phyloP scores from a whole-genome alignment of 2,797 vertebrate species.

The Prionace glauca region DNA sequence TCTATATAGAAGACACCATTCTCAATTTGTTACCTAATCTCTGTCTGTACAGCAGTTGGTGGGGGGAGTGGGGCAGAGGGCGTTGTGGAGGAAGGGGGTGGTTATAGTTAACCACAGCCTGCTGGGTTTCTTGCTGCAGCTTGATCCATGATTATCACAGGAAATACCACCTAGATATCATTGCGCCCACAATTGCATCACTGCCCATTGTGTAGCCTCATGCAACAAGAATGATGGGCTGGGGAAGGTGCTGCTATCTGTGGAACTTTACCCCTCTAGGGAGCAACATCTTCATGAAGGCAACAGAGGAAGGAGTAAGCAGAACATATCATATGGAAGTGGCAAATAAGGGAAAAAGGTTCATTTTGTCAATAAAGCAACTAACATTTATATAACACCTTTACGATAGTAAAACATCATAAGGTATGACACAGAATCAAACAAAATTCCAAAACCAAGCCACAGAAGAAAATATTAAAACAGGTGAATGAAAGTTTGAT shows the following conservation, averaged over 20 bases:
- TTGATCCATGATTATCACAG: neutral
- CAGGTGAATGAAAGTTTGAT: neutral
- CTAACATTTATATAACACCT: neutral
- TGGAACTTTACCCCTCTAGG: too few species aligned
- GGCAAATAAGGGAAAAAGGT: neutral
- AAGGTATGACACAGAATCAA: neutral
- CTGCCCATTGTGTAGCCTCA: neutral
- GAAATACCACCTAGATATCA: neutral
- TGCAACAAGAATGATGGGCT: neutral
- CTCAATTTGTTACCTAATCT: neutral
- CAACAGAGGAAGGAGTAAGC: neutral
- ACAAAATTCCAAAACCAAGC: neutral
- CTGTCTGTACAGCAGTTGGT: neutral
- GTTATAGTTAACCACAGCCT: neutral
- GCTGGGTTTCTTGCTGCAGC: neutral
- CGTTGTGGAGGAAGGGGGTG: neutral
- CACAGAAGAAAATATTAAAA: neutral
- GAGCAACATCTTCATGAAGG: neutral
- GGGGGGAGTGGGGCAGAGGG: neutral
- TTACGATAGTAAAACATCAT: neutral
- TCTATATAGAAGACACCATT: neutral
- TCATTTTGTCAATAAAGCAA: neutral
- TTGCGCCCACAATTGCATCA: neutral
- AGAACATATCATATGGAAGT: neutral
- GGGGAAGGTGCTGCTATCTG: too few species aligned